Evolutionary conservation across 1,140 invertebrate genomes (phyloP).

Genomic region (Lasaia peninsularis): DNA sequence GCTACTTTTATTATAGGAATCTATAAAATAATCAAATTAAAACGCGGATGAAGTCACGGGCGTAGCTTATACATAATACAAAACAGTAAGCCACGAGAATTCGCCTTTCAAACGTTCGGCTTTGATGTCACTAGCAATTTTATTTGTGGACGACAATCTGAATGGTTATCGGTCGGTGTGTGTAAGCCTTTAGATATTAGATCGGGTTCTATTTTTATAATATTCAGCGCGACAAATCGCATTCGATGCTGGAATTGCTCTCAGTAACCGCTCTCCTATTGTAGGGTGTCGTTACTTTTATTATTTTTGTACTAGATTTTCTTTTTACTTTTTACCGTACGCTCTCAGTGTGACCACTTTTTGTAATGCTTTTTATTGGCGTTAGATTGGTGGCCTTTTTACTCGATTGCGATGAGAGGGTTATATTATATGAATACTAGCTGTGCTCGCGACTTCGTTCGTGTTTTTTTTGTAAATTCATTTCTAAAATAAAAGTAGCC

Average conservation of each 20-base stretch:
- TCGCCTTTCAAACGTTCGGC: slow-evolving; percentile 21
- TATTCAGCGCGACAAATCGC: slow-evolving; percentile 30
- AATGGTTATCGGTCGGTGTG: slow-evolving; percentile 19
- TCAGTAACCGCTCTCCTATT: slow-evolving; percentile 19
- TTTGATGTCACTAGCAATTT: slow-evolving; percentile 28
- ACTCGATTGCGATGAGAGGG: background rate
- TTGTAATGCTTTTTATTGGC: background rate
- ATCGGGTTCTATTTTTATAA: slow-evolving; percentile 34
- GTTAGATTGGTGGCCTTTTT: background rate
- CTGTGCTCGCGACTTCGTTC: too few species aligned
- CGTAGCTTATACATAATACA: slow-evolving; percentile 15
- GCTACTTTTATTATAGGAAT: too few species aligned
- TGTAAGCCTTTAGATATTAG: slow-evolving; percentile 29
- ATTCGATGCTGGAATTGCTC: slow-evolving; percentile 29
- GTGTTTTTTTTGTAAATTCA: too few species aligned
- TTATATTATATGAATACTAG: too few species aligned
- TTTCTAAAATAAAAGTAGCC: too few species aligned
- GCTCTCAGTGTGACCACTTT: background rate
- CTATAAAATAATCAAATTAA: too few species aligned
- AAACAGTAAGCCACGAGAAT: slow-evolving; percentile 16
- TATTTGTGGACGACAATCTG: slow-evolving; percentile 21
- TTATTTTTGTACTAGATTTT: background rate
- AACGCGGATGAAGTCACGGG: too few species aligned
- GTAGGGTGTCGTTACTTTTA: slow-evolving; percentile 5
- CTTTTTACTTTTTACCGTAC: background rate